Conservation (phyloP, 2,113 vertebrate species). For the Vimba vimba region DNA sequence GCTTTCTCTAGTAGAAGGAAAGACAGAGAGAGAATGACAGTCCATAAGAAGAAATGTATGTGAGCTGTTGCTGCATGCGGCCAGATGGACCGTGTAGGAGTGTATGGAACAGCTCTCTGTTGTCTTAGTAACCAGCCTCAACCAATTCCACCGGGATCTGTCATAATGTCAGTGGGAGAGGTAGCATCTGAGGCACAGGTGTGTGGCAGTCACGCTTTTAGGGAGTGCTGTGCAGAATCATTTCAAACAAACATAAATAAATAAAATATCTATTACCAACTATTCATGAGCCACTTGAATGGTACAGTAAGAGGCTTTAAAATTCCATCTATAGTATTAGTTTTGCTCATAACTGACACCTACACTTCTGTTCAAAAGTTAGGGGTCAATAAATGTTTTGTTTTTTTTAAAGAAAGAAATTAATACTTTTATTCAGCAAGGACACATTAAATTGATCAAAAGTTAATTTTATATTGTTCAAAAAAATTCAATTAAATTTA, state of each 20-base stretch:
- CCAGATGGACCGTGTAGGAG: conserved; percentile 74
- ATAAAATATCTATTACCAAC: conserved; percentile 1
- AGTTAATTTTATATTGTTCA: no score
- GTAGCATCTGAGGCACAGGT: conserved; percentile 73
- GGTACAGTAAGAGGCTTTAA: not conserved
- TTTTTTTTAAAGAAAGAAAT: not conserved
- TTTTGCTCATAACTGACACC: not conserved
- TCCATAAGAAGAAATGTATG: conserved; percentile 41
- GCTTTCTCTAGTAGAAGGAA: conserved; percentile 78
- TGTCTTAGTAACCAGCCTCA: conserved; percentile 73
- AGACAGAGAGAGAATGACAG: conserved; percentile 25
- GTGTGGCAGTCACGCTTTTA: conserved; percentile 62
- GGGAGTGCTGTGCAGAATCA: conserved; percentile 45
- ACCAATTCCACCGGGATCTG: conserved; percentile 67
- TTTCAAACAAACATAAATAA: conserved; percentile 29
- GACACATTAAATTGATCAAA: not conserved
- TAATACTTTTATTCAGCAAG: not conserved
- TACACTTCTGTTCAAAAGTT: not conserved
- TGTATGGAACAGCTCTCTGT: conserved; percentile 66
- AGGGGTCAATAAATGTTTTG: not conserved
- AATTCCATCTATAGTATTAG: not conserved
- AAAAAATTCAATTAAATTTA: no score
- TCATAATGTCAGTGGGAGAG: conserved; percentile 63
- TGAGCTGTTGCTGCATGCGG: conserved; percentile 43
- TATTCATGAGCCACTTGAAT: conserved; percentile 31